Conservation (phyloP, 1,140 invertebrate genomes). For the Ptiloglossa arizonensis region DNA sequence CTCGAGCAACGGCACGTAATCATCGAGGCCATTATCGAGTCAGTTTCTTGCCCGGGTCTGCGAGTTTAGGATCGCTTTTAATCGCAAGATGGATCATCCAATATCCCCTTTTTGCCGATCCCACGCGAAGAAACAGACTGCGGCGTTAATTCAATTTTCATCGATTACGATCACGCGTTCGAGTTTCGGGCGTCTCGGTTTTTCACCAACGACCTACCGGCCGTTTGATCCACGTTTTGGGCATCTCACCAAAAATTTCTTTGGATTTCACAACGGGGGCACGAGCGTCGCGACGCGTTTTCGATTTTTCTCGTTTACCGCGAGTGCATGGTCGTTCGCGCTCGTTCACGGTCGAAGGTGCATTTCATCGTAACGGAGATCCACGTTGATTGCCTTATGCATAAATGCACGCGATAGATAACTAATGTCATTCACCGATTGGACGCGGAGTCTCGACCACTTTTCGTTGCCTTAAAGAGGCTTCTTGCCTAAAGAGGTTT, state of each 20-base stretch:
- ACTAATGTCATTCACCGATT: slow-evolving; percentile 51
- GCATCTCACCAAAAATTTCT: background rate
- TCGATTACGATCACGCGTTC: slow-evolving; percentile 8
- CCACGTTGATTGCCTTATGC: slow-evolving; percentile 48
- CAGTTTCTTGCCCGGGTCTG: background rate
- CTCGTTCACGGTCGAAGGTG: background rate
- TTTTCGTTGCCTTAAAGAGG: too few species aligned
- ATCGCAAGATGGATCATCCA: slow-evolving; percentile 32
- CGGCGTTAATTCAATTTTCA: slow-evolving; percentile 34
- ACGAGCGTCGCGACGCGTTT: background rate
- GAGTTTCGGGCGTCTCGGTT: background rate
- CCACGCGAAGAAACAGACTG: background rate
- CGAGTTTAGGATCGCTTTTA: slow-evolving; percentile 36
- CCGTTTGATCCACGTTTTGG: too few species aligned
- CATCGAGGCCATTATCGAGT: slow-evolving; percentile 35
- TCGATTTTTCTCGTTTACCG: background rate
- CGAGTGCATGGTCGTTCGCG: background rate
- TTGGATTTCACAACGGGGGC: too few species aligned
- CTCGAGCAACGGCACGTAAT: slow-evolving; percentile 15
- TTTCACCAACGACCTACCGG: too few species aligned
- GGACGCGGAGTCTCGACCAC: slow-evolving; percentile 43
- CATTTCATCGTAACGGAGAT: slow-evolving; percentile 1
- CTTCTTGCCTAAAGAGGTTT: too few species aligned
- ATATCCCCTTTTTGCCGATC: slow-evolving; percentile 11
- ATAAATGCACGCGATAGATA: slow-evolving; percentile 52